phyloP scores from a whole-genome alignment of 2,113 vertebrate species.

The Lanius ludovicianus region DNA sequence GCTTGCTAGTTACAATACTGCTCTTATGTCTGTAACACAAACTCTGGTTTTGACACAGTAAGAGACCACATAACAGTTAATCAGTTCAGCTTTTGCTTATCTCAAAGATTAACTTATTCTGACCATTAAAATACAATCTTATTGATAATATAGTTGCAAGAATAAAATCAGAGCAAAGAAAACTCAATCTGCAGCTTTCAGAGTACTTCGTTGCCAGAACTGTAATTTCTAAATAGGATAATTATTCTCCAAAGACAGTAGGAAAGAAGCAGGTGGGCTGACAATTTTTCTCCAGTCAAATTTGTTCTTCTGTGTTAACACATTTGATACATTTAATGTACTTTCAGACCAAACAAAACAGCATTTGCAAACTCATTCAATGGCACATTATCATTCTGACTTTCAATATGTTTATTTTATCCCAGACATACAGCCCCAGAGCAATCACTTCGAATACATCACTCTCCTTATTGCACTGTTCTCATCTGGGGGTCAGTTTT shows the following conservation, averaged over 20 bases:
- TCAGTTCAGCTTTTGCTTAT: background rate
- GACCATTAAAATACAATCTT: background rate
- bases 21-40: background rate
- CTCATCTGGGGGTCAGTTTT: background rate
- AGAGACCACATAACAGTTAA: background rate
- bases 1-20: background rate
- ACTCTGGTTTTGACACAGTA: background rate
- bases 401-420: conserved; percentile 21
- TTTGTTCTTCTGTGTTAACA: background rate
- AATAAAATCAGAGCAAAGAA: background rate
- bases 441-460: background rate
- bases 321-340: background rate
- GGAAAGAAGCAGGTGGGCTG: background rate
- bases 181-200: background rate
- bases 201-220: background rate
- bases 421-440: background rate
- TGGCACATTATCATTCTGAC: background rate
- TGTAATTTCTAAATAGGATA: background rate
- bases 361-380: background rate
- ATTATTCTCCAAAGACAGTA: background rate
- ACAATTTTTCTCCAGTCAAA: background rate
- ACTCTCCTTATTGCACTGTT: background rate
- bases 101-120: background rate
- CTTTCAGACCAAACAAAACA: background rate
- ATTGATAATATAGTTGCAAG: background rate